Evolutionary conservation across 1,140 invertebrate species (phyloP).

Genomic region (Ruditapes philippinarum): DNA sequence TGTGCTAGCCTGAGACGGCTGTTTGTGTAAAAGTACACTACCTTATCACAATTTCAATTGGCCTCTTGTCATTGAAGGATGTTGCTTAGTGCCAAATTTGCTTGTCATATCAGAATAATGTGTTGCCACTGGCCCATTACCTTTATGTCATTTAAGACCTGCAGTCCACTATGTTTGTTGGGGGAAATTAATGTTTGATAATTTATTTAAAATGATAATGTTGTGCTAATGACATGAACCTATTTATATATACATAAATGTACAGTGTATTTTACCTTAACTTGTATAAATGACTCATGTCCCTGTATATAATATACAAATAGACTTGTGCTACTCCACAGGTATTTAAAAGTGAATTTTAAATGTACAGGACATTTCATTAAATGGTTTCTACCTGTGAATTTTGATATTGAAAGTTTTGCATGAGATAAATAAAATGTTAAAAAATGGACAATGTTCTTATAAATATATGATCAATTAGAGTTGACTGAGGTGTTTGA

Average conservation of each 20-base stretch:
- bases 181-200: constrained; percentile 29
- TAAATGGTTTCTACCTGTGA: not conserved
- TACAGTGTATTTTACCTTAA: constrained; percentile 72
- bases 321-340: not conserved
- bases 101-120: not conserved
- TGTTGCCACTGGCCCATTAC: not conserved
- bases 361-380: constrained; percentile 22
- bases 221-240: not conserved
- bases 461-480: too few relatives aligned
- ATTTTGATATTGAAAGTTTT: not conserved
- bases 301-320: not conserved
- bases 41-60: too few relatives aligned
- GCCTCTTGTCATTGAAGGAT: too few relatives aligned
- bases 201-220: constrained; percentile 29
- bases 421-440: too few relatives aligned
- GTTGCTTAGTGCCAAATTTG: not conserved
- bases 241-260: constrained; percentile 63
- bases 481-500: too few relatives aligned
- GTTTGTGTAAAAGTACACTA: too few relatives aligned
- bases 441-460: too few relatives aligned
- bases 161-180: not conserved
- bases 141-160: not conserved
- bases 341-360: constrained; percentile 49
- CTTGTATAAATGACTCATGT: constrained; percentile 21
- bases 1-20: too few relatives aligned